Base-by-base conservation (phyloP, 2,888 invertebrate genomes). In the Acleris literana region DNA sequence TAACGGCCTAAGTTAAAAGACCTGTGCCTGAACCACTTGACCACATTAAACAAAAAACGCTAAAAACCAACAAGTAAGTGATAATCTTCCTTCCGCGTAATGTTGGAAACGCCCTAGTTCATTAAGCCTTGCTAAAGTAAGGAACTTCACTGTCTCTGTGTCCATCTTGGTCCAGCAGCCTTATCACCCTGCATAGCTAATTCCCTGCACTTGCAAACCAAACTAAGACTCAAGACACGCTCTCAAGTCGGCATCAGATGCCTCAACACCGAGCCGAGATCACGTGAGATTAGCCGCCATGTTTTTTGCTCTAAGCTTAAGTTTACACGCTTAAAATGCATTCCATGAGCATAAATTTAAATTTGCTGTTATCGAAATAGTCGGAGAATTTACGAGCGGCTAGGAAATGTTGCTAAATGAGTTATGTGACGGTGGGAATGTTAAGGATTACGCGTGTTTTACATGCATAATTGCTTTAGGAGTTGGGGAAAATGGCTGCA, bases 341-440 rank as follows among this genome's bases (percentile, higher is more conserved):
- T 85, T 82, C 85, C 82, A 75, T 79, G 79, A 76, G 84, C 85
- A 87, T 90, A 88, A 89, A 90, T 90, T 90, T 87, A 86, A 90
- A 89, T 89, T 90, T 82, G 76, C 78, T 82, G 84, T 86, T 90
- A 90, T 90, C 90, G 83, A 89, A 90, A 90, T 89, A 86, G 86
- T 88, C 85, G 82, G 78, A 78, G 80, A 86, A 88, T 88, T 90
- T 89, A 90, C 86, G 86, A 82, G 78, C 81, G 70, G 72, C 76
- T 77, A 80, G 84, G 80, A 85, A 76, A 84, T 85, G 84, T 84
- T 76, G 76, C 76, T 74, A 83, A 81, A 86, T 88, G 84, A 86
- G 77, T 79, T 84, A 87, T 85, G 79, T 72, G 79, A 75, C 74
- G 76, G 71, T 78, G 74, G 76, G 78, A 83, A 83, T 80, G 80